Conservation (phyloP, 2,888 invertebrate species). For the Itoplectis maculator region DNA sequence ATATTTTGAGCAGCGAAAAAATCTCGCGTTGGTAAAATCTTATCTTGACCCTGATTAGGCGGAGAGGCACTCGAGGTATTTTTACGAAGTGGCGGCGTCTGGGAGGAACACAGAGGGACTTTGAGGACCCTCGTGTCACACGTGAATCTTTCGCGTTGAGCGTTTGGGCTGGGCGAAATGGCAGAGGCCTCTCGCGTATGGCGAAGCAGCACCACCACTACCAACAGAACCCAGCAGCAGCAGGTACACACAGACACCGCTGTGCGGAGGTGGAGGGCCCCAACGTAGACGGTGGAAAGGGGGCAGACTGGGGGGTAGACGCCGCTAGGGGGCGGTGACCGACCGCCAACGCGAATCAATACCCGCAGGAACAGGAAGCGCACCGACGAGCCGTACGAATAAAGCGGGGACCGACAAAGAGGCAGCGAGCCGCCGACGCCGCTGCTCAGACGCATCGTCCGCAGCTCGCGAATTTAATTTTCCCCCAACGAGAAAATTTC, state of each 20-base stretch:
- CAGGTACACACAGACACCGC: conserved; percentile 18
- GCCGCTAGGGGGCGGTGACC: conserved; percentile 84
- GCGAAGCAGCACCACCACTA: conserved; percentile 27
- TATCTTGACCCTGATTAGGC: conserved; percentile 20
- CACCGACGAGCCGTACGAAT: conserved; percentile 77
- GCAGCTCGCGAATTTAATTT: conserved; percentile 60
- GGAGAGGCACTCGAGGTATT: not conserved
- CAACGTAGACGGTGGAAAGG: conserved; percentile 66
- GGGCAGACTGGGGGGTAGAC: conserved; percentile 84
- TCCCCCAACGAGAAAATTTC: too few relatives aligned
- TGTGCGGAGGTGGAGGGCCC: conserved; percentile 6
- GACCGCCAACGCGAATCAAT: conserved; percentile 85
- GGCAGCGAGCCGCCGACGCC: conserved; percentile 66
- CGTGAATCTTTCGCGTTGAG: conserved; percentile 15
- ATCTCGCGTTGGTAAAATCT: not conserved
- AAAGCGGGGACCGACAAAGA: conserved; percentile 68
- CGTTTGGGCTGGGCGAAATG: conserved; percentile 13
- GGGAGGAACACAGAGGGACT: not conserved
- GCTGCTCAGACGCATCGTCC: conserved; percentile 53
- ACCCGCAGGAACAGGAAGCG: conserved; percentile 85
- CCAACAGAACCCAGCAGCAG: too few relatives aligned
- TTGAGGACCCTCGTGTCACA: conserved; percentile 10
- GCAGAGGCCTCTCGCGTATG: not conserved
- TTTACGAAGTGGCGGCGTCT: conserved; percentile 14
- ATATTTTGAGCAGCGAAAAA: too few relatives aligned